These are phyloP conservation scores for Acleris literana DNA, from an alignment of 2,888 invertebrate species.

Conservation along the genomic window DNA sequence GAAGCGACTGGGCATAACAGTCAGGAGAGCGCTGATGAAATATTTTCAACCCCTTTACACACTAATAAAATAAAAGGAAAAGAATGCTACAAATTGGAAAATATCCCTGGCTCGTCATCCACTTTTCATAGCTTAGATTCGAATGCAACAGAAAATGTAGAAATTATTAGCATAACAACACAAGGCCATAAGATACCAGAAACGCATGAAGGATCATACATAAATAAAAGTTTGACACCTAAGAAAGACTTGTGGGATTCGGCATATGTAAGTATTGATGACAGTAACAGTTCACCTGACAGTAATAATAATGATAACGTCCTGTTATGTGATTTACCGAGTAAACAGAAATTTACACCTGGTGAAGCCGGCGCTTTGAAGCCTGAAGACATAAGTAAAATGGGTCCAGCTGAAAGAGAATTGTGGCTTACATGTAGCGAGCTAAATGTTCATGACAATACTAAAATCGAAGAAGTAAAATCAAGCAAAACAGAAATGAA, in stretches of 20 bases:
- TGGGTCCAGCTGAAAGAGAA: conserved; percentile 78
- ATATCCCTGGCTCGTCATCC: conserved; percentile 48
- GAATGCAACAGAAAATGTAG: conserved; percentile 51
- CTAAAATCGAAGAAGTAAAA: conserved; percentile 55
- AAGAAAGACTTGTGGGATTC: conserved; percentile 80
- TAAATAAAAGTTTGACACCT: conserved; percentile 55
- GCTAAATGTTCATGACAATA: conserved; percentile 51
- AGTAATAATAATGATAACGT: conserved; percentile 67
- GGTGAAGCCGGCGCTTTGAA: conserved; percentile 49
- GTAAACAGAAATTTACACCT: conserved; percentile 57
- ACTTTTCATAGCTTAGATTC: conserved; percentile 67
- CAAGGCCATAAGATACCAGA: conserved; percentile 50
- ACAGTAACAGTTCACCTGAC: conserved; percentile 73
- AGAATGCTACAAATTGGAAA: conserved; percentile 41
- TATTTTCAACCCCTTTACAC: conserved; percentile 51
- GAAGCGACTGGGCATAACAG: conserved; percentile 29
- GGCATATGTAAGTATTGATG: conserved; percentile 82
- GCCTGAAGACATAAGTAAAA: conserved; percentile 58
- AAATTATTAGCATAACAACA: conserved; percentile 50
- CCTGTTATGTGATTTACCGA: conserved; percentile 50
- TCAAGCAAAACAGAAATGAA: conserved; percentile 59
- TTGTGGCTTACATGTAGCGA: conserved; percentile 69
- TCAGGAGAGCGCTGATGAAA: conserved; percentile 40
- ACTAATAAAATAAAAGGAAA: conserved; percentile 38
- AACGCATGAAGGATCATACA: conserved; percentile 46